These are phyloP conservation scores for Catharus minimus DNA, from an alignment of 2,113 vertebrate species.

Conservation along the genomic window DNA sequence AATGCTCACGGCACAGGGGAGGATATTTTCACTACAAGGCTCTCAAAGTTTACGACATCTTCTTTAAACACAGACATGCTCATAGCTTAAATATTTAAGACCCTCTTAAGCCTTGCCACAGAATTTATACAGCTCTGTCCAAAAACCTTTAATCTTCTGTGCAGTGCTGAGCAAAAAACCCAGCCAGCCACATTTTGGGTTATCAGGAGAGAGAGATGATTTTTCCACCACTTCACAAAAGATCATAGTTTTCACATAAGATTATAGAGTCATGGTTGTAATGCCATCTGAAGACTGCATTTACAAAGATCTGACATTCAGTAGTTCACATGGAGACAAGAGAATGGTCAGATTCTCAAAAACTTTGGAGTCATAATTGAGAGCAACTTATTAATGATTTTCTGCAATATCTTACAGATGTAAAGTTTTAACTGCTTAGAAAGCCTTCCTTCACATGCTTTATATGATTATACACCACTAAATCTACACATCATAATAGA, in stretches of 20 bases:
- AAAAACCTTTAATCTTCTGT: neutral
- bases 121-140: neutral
- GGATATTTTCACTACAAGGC: neutral
- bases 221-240: neutral
- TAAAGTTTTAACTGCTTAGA: neutral
- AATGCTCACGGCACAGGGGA: neutral
- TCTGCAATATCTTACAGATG: neutral
- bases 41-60: accelerated
- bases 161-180: neutral
- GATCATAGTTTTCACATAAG: neutral
- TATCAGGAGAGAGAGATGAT: neutral
- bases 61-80: neutral
- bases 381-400: neutral
- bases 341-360: neutral
- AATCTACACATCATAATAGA: neutral
- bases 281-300: neutral
- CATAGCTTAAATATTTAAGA: neutral
- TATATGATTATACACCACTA: neutral
- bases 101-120: neutral
- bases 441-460: neutral
- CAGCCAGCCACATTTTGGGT: neutral
- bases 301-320: neutral
- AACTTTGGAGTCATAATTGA: neutral
- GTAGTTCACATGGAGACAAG: neutral
- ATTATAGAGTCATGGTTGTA: neutral